Evolutionary conservation across 2,113 vertebrate genomes (phyloP).

Genomic region (Phasianus colchicus): DNA sequence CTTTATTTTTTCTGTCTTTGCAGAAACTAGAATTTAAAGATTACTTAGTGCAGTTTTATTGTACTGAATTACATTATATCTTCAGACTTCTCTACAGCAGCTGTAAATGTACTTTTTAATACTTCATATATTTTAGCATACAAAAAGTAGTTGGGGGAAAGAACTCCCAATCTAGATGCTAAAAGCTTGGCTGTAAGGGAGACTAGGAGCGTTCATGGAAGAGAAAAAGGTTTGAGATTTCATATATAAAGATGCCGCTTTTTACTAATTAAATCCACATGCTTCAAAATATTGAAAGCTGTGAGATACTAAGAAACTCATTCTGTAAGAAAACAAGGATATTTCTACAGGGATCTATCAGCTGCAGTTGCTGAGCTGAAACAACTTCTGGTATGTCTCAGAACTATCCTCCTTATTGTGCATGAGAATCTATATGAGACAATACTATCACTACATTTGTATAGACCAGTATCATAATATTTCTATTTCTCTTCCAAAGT

Average conservation of each 20-base stretch:
- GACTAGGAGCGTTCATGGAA: neutral
- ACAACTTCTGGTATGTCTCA: neutral
- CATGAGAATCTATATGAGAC: neutral
- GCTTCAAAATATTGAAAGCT: neutral
- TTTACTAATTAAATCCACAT: neutral
- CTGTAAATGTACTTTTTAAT: neutral
- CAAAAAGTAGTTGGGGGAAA: neutral
- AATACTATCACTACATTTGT: neutral
- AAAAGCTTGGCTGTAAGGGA: neutral
- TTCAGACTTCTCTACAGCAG: neutral
- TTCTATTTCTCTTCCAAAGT: neutral
- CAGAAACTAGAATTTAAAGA: neutral
- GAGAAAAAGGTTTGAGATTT: neutral
- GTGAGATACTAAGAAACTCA: neutral
- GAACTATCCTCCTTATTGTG: neutral
- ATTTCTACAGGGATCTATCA: neutral
- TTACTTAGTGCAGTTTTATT: neutral
- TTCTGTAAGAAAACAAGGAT: neutral
- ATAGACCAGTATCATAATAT: neutral
- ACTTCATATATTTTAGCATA: neutral
- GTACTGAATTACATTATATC: neutral
- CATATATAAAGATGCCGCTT: neutral
- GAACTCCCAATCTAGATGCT: neutral
- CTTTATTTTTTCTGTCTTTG: neutral
- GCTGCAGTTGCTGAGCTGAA: neutral